Evolutionary conservation across 2,113 vertebrate species (phyloP).

Genomic region (Smithornis capensis): DNA sequence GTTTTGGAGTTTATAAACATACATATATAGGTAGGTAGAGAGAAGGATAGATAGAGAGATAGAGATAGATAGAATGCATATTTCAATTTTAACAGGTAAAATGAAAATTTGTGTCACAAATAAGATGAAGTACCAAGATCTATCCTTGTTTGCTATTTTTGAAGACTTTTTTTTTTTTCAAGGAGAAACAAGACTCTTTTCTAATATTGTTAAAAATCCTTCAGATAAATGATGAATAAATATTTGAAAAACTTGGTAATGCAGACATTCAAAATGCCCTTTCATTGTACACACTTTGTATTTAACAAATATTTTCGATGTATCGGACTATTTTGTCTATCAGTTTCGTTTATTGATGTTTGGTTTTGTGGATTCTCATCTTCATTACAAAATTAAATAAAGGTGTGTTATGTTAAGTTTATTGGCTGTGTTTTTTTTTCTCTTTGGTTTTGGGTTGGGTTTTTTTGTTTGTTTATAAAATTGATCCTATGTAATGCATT

Average conservation of each 20-base stretch:
- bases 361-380: background rate
- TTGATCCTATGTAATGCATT: background rate
- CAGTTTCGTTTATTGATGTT: background rate
- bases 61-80: background rate
- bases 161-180: background rate
- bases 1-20: background rate
- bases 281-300: background rate
- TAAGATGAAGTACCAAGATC: background rate
- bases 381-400: background rate
- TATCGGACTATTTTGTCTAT: background rate
- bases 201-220: background rate
- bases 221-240: background rate
- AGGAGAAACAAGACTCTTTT: background rate
- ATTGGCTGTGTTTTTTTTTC: fast-evolving
- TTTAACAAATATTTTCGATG: background rate
- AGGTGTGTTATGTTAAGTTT: background rate
- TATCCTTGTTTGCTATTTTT: background rate
- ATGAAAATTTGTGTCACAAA: background rate
- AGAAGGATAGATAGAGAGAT: background rate
- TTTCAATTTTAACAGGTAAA: background rate
- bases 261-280: background rate
- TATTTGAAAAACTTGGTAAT: background rate
- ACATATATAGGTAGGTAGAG: fast-evolving
- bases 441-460: background rate
- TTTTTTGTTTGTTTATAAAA: background rate